Base-by-base conservation (phyloP, 2,888 invertebrate genomes). In the Corbicula japonica region DNA sequence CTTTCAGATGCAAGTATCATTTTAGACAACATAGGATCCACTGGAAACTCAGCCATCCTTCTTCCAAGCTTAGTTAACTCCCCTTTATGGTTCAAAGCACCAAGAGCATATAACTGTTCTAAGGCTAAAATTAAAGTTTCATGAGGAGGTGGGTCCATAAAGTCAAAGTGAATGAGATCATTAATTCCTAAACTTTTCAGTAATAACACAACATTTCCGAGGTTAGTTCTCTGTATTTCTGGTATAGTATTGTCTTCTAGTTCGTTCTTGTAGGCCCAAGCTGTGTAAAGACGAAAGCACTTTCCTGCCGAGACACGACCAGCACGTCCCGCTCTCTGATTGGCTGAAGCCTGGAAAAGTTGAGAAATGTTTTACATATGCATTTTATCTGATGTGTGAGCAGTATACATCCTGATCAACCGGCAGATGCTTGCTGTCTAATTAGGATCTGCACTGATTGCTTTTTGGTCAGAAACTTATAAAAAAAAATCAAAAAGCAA, bases 1-100 rank as follows among this genome's bases (percentile, higher is more conserved):
- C 97, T 98, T 95, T 99, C 99, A 90, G 98, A 97, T 0, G 99
- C 99, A 65, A 99, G 93, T 70, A 99, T 95, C 98, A 99, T 99
- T 95, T 99, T 99, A 0, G 98, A 98, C 96, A 99, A 97, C 98
- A 98, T 98, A 0, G 99, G 99, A 94, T 99, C 99, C 15, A 98
- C 96, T 0, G 99, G 99, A 94, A 99, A 99, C 94, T 99, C 99
- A 0, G 99, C 99, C 99, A 99, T 99, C 92, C 98, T 95, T 85
- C 99, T 95, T 0, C 99, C 99, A 77, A 99, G 95, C 94, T 98
- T 99, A 1, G 99, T 99, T 69, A 99, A 94, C 94, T 99, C 98
- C 0, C 99, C 99, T 89, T 97, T 96, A 94, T 99, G 99, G 94
- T 99, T 99, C 15, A 99, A 95, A 1, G 99, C 99, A 6, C 99